Conservation (phyloP, 1,140 invertebrate genomes). For the Arctopsyche grandis region DNA sequence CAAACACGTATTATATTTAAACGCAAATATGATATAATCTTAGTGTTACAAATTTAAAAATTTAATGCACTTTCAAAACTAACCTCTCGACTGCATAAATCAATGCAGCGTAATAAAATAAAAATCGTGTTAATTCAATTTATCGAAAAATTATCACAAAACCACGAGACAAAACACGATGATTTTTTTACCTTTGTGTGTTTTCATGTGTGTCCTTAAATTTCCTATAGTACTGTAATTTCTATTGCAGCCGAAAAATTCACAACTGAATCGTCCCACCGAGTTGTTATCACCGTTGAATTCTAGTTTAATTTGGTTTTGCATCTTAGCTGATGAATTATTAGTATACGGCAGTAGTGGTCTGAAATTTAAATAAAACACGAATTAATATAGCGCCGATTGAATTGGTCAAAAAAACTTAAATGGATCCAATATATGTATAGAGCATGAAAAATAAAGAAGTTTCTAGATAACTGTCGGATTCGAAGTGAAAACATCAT, state of each 20-base stretch:
- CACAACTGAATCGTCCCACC: slow-evolving; percentile 76
- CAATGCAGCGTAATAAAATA: background rate
- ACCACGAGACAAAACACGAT: too few relatives aligned
- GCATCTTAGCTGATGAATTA: slow-evolving; percentile 46
- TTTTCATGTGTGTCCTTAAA: slow-evolving; percentile 94
- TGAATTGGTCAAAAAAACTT: background rate
- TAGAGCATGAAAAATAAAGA: background rate
- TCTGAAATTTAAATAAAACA: background rate
- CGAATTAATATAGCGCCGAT: background rate
- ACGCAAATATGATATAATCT: too few relatives aligned
- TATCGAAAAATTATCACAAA: too few relatives aligned
- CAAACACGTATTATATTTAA: too few relatives aligned
- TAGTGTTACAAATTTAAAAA: too few relatives aligned
- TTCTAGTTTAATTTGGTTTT: background rate
- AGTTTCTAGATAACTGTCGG: background rate
- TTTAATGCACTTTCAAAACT: background rate
- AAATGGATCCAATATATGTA: background rate
- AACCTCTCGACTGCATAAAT: background rate
- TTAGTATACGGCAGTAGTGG: slow-evolving; percentile 16
- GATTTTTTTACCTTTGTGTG: slow-evolving; percentile 93
- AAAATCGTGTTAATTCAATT: background rate
- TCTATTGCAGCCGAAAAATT: slow-evolving; percentile 88
- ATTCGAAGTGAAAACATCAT: slow-evolving; percentile 15
- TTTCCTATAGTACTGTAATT: slow-evolving; percentile 96
- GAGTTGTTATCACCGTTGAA: slow-evolving; percentile 16